Conservation (phyloP, 2,888 invertebrate species). For the Thereva unica region DNA sequence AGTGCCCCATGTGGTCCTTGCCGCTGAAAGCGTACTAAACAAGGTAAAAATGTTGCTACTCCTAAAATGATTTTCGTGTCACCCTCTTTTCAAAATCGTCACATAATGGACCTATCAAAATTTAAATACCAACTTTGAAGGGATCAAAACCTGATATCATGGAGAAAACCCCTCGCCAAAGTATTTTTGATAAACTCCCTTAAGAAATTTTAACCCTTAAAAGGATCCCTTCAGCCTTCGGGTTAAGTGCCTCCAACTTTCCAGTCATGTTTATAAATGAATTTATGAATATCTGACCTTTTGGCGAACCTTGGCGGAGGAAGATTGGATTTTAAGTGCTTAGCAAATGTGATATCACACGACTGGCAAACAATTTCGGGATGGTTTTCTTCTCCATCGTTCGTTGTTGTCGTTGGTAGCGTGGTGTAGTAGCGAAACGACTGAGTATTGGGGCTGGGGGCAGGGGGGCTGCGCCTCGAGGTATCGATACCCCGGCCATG, state of each 20-base stretch:
- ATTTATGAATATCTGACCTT: conserved; percentile 35
- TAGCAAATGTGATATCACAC: conserved; percentile 20
- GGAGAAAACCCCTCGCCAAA: conserved; percentile 10
- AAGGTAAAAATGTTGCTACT: conserved; percentile 29
- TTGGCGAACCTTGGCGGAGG: conserved; percentile 9
- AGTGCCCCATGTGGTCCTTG: conserved; percentile 18
- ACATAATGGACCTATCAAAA: conserved; percentile 38
- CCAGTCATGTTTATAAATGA: conserved; percentile 35
- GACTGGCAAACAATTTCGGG: neutral
- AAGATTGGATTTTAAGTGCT: conserved; percentile 31
- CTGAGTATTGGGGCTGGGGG: no score
- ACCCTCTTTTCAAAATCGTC: conserved; percentile 32
- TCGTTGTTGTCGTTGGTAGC: no score
- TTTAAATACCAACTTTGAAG: conserved; percentile 34
- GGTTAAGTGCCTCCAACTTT: conserved; percentile 34
- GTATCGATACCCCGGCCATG: no score
- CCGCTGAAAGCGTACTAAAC: conserved; percentile 9
- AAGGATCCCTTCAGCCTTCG: conserved; percentile 21
- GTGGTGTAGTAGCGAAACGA: no score
- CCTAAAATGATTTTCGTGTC: conserved; percentile 37
- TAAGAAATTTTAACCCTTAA: conserved; percentile 35
- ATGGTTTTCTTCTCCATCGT: no score
- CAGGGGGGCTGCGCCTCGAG: no score
- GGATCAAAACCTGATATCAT: conserved; percentile 26
- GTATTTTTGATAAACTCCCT: conserved; percentile 33